These are phyloP conservation scores for Turdus rufiventris DNA, from an alignment of 2,113 vertebrate species.

Conservation along the genomic window DNA sequence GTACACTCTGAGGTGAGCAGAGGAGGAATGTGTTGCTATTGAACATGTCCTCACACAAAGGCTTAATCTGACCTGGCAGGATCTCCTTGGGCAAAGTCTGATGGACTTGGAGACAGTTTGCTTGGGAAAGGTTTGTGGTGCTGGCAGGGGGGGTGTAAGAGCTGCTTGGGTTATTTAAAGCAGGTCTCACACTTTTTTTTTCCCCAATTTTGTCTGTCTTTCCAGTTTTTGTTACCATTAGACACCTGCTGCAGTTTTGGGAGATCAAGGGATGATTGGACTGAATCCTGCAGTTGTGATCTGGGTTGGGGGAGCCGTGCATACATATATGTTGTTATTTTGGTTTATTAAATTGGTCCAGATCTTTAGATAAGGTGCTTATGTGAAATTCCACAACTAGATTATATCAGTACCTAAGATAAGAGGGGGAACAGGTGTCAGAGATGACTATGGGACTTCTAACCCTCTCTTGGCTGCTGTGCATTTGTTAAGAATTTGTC, in stretches of 20 bases:
- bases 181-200: not conserved
- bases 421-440: not conserved
- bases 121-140: not conserved
- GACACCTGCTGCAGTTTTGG: not conserved
- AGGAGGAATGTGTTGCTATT: not conserved
- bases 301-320: not conserved
- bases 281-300: not conserved
- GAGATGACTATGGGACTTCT: not conserved
- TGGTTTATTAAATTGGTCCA: not conserved
- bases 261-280: not conserved
- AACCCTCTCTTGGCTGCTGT: not conserved
- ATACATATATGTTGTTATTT: fast-evolving
- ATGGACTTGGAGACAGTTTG: not conserved
- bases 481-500: not conserved
- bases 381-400: fast-evolving
- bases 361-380: not conserved
- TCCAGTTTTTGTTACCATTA: not conserved
- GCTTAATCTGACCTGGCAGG: not conserved
- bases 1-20: not conserved
- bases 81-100: not conserved
- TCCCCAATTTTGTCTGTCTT: not conserved
- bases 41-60: not conserved
- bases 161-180: not conserved
- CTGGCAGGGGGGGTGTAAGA: not conserved
- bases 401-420: not conserved